Evolutionary conservation across 2,888 invertebrate species (phyloP).

Genomic region (Polietes domitor): DNA sequence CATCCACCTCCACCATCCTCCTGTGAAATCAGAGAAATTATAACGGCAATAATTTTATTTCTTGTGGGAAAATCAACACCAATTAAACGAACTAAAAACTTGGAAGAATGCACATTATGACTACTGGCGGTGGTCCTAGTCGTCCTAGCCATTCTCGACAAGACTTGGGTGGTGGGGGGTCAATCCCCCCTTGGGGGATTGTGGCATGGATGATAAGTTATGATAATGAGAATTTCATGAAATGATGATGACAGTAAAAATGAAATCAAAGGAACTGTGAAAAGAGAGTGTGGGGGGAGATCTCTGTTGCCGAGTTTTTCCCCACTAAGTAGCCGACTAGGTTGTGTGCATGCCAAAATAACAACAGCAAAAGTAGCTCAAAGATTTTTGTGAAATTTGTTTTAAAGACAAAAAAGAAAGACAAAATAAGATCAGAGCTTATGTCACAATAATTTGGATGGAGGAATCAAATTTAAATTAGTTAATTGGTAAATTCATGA

Average conservation of each 20-base stretch:
- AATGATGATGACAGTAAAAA: conserved; percentile 17
- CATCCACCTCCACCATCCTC: neutral
- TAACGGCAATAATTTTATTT: conserved; percentile 26
- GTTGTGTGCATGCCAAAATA: neutral
- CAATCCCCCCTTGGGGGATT: neutral
- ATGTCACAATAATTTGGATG: neutral
- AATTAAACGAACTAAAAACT: conserved; percentile 43
- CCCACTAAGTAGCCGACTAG: neutral
- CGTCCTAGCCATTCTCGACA: neutral
- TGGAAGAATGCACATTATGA: conserved; percentile 29
- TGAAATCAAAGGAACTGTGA: conserved; percentile 7
- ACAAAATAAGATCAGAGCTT: neutral
- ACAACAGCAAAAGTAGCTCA: neutral
- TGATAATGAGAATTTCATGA: conserved; percentile 23
- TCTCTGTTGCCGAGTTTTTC: neutral
- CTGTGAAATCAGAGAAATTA: conserved; percentile 40
- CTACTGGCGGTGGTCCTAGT: neutral
- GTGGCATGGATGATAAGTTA: conserved; percentile 13
- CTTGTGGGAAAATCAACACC: conserved; percentile 48
- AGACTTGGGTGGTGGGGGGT: neutral
- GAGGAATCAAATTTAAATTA: no score
- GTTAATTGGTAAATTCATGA: no score
- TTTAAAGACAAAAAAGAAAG: neutral
- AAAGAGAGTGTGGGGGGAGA: conserved; percentile 5
- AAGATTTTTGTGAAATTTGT: neutral